These are phyloP conservation scores for Perizoma flavofasciatum DNA, from an alignment of 2,888 invertebrate genomes.

Conservation along the genomic window DNA sequence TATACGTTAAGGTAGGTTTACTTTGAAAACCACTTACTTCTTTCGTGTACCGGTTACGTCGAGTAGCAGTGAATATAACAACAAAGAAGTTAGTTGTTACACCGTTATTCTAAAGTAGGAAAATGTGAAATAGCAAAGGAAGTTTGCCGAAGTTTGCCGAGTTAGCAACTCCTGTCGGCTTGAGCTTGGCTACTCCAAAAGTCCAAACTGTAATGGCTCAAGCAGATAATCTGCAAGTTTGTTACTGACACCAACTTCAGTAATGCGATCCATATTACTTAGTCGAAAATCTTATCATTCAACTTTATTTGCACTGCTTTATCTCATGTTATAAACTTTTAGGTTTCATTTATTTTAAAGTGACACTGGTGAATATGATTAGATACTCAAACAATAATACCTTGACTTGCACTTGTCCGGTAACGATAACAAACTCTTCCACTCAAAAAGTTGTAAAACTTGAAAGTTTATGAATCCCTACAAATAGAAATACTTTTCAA, in stretches of 20 bases:
- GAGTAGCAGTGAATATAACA: constrained; percentile 35
- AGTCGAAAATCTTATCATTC: constrained; percentile 48
- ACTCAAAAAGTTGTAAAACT: too few species aligned
- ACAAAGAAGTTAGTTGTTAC: constrained; percentile 47
- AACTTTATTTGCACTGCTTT: constrained; percentile 29
- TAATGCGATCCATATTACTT: constrained; percentile 64
- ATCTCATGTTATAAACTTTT: constrained; percentile 14
- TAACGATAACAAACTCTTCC: too few species aligned
- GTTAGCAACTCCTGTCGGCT: constrained; percentile 60
- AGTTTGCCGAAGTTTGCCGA: constrained; percentile 60
- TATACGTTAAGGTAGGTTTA: background rate
- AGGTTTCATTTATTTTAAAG: constrained; percentile 1
- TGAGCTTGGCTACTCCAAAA: constrained; percentile 64
- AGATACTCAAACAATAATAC: constrained; percentile 11
- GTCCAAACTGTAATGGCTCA: constrained; percentile 69
- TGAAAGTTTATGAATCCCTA: too few species aligned
- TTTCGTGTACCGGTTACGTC: constrained; percentile 19
- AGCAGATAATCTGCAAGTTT: constrained; percentile 74
- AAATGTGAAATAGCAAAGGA: constrained; percentile 48
- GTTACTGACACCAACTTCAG: constrained; percentile 60
- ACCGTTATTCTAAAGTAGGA: constrained; percentile 53
- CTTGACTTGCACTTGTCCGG: constrained; percentile 11
- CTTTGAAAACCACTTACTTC: constrained; percentile 24
- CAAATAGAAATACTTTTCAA: background rate
- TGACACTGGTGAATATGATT: too few species aligned